phyloP scores from a whole-genome alignment of 2,113 vertebrate species.

The Halcyon malimbica region DNA sequence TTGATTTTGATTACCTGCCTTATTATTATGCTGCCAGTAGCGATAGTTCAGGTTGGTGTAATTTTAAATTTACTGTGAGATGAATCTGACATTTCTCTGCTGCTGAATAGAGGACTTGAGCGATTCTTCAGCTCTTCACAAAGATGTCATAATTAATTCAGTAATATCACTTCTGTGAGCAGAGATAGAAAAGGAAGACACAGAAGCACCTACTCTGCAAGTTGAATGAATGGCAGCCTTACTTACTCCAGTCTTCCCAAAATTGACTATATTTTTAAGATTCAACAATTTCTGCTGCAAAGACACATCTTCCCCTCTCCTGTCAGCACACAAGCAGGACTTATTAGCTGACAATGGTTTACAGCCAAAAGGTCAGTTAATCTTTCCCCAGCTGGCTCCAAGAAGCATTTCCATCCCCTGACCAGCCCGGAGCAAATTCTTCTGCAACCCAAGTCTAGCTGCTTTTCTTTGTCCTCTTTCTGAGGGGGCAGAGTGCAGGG shows the following conservation, averaged over 20 bases:
- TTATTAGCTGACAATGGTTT: background rate
- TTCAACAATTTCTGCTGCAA: slow-evolving; percentile 14
- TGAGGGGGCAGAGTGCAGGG: background rate
- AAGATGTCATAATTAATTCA: slow-evolving; percentile 61
- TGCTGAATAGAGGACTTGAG: slow-evolving; percentile 29
- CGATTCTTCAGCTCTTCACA: slow-evolving; percentile 20
- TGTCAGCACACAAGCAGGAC: background rate
- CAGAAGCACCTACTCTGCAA: slow-evolving; percentile 25
- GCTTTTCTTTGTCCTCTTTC: background rate
- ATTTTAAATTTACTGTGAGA: slow-evolving; percentile 53
- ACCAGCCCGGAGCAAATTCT: background rate
- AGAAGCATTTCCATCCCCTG: background rate
- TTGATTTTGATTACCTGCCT: slow-evolving; percentile 65
- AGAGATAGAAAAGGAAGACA: slow-evolving; percentile 44
- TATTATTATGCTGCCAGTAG: slow-evolving; percentile 62
- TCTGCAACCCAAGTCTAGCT: background rate
- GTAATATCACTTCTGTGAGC: slow-evolving; percentile 26
- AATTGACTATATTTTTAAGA: background rate
- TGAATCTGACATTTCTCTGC: slow-evolving; percentile 36
- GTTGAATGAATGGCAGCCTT: slow-evolving; percentile 26
- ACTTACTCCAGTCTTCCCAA: background rate
- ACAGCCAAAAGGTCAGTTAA: background rate
- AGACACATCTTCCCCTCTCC: background rate
- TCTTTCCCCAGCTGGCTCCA: background rate
- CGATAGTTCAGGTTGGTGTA: slow-evolving; percentile 35